Evolutionary conservation across 2,113 vertebrate species (phyloP).

Genomic region (Bubo scandiacus): DNA sequence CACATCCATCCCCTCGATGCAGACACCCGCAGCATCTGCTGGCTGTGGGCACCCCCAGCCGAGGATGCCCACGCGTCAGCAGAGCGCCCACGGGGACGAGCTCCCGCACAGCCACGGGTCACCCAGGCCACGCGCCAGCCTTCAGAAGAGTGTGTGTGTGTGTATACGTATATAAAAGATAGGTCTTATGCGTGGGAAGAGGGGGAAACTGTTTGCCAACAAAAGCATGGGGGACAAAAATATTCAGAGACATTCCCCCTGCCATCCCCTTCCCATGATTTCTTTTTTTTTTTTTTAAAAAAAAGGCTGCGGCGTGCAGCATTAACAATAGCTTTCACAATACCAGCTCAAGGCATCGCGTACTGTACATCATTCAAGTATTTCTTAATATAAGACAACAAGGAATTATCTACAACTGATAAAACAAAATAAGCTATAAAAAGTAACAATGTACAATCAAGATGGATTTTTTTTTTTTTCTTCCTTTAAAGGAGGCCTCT

Average conservation of each 20-base stretch:
- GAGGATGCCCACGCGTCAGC: neutral
- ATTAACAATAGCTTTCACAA: neutral
- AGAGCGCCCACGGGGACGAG: neutral
- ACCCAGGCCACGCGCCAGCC: neutral
- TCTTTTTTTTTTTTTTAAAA: neutral
- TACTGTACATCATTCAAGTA: conserved; percentile 72
- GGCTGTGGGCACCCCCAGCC: neutral
- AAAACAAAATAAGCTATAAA: conserved; percentile 40
- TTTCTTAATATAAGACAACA: conserved; percentile 66
- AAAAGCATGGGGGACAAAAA: neutral
- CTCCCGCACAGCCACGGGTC: neutral
- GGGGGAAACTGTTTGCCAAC: neutral
- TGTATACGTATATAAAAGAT: neutral
- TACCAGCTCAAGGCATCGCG: conserved; percentile 42
- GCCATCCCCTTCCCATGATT: neutral
- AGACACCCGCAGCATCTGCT: neutral
- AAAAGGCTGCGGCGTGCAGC: conserved; percentile 24
- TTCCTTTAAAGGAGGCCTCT: neutral
- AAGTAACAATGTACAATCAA: conserved; percentile 50
- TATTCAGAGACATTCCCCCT: neutral
- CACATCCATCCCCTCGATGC: neutral
- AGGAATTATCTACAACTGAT: conserved; percentile 61
- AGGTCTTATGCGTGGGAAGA: fast-evolving
- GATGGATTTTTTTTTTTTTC: neutral
- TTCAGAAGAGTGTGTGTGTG: neutral